These are phyloP conservation scores for Lycaena phlaeas DNA, from an alignment of 2,888 invertebrate genomes.

Conservation along the genomic window DNA sequence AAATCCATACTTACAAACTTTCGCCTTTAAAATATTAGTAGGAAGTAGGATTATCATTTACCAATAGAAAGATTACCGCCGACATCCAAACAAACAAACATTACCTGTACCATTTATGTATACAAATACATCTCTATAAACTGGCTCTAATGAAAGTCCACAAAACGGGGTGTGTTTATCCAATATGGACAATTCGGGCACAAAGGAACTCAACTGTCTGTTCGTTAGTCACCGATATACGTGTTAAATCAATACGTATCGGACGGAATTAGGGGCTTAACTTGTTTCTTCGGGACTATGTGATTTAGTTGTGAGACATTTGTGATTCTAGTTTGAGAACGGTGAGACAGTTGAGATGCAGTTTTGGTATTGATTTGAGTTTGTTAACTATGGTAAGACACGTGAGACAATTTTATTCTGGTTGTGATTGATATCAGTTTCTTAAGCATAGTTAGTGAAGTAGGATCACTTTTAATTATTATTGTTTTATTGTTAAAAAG, in stretches of 20 bases:
- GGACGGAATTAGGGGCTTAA: neutral
- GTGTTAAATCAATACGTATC: neutral
- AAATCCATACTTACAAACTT: too few relatives aligned
- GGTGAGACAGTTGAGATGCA: neutral
- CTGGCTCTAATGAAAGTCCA: neutral
- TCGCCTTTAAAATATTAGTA: too few relatives aligned
- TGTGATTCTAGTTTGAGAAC: neutral
- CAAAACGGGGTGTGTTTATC: neutral
- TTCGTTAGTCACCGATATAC: slow-evolving; percentile 1
- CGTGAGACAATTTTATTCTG: neutral
- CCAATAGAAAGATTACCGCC: too few relatives aligned
- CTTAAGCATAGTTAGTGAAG: too few relatives aligned
- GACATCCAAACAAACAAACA: neutral
- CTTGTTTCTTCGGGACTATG: too few relatives aligned
- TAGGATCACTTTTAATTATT: too few relatives aligned
- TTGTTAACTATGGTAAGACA: neutral
- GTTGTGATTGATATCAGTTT: neutral
- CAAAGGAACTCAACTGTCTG: neutral
- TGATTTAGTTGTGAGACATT: neutral
- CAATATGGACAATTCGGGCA: neutral
- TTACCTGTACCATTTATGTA: neutral
- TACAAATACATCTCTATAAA: neutral
- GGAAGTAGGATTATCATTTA: too few relatives aligned
- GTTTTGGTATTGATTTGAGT: neutral
- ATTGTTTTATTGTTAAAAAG: too few relatives aligned